Evolutionary conservation across 2,797 vertebrate genomes (phyloP).

Genomic region (Paedocypris micromegethes): DNA sequence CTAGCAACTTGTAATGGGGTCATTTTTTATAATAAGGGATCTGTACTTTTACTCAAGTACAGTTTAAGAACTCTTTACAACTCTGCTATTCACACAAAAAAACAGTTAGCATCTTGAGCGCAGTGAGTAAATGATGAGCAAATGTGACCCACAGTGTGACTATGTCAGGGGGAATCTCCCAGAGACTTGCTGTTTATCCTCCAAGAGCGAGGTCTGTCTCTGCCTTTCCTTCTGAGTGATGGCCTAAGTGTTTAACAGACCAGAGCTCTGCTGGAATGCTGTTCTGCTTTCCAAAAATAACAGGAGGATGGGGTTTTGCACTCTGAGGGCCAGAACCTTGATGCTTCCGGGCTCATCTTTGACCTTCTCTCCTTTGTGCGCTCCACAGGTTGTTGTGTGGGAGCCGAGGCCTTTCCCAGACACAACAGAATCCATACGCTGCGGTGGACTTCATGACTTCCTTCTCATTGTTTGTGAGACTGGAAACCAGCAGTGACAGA

Average conservation of each 20-base stretch:
- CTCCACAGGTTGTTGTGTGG: constrained; percentile 48
- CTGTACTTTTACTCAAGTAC: too few species aligned
- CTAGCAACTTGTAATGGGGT: too few species aligned
- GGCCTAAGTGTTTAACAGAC: constrained; percentile 22
- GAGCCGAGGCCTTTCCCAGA: constrained; percentile 30
- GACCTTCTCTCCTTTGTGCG: constrained; percentile 48
- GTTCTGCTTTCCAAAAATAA: constrained; percentile 42
- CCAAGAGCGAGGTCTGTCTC: not conserved
- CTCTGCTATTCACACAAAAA: too few species aligned
- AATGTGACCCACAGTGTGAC: not conserved
- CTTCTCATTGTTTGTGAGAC: constrained; percentile 45
- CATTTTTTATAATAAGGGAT: too few species aligned
- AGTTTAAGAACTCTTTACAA: too few species aligned
- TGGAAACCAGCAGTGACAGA: constrained; percentile 43
- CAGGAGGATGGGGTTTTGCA: constrained; percentile 11
- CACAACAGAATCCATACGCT: constrained; percentile 30
- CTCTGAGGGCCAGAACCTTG: constrained; percentile 29
- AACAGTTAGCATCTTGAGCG: too few species aligned
- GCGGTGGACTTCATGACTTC: constrained; percentile 36
- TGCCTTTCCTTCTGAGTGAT: constrained; percentile 22
- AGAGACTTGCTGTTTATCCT: not conserved
- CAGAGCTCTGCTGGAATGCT: constrained; percentile 19
- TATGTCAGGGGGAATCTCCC: not conserved
- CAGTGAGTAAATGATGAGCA: too few species aligned
- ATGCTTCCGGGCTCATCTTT: constrained; percentile 42